Evolutionary conservation across 2,113 vertebrate genomes (phyloP), one percentile per base, ranked within the genome.

Genomic region (Tricholaema leucomelas): DNA sequence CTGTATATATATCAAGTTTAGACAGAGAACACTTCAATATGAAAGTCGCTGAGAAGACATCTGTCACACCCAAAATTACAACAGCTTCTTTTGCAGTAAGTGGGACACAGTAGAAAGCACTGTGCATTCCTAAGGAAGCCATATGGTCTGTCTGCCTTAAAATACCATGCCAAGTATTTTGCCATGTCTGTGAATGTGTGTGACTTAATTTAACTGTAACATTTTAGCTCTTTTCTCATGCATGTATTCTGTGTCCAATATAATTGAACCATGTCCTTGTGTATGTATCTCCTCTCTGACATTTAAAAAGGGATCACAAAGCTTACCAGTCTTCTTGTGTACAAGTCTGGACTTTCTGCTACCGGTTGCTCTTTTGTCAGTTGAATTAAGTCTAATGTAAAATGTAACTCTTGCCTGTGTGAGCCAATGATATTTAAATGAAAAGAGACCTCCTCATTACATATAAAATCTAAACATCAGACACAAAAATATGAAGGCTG

Each of bases 121-220:
- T 91, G 61, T 90, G 46, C 28, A 38, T 82, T 86, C 38, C 90
- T 90, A 74, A 91, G 90, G 36, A 93, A 55, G 60, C 91, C 95
- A 92, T 93, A 95, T 94, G 92, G 87, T 64, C 67, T 82, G 63
- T 66, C 81, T 95, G 85, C 65, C 81, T 84, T 67, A 61, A 94
- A 92, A 94, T 38, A 74, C 38, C n/a, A 61, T 71, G 77, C 77
- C 87, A 93, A 92, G 63, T 73, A 66, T 86, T 88, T 76, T 81
- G 69, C 60, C 2, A 0, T 52, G 40, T 60, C 75, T 92, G 24
- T 92, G 50, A 75, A 59, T 64, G 46, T 67, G 36, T 2, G 5
- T 55, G 36, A 31, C 52, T 94, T 81, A 81, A 88, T 92, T 67
- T 89, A 84, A 77, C 56, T 72, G 46, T 46, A 92, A 36, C 44